A percentile compares a stretch with the other conserved stretches of the same genome.
These are phyloP conservation scores for Eumeta japonica DNA, from an alignment of 1,140 invertebrate genomes.

Conservation along the genomic window DNA sequence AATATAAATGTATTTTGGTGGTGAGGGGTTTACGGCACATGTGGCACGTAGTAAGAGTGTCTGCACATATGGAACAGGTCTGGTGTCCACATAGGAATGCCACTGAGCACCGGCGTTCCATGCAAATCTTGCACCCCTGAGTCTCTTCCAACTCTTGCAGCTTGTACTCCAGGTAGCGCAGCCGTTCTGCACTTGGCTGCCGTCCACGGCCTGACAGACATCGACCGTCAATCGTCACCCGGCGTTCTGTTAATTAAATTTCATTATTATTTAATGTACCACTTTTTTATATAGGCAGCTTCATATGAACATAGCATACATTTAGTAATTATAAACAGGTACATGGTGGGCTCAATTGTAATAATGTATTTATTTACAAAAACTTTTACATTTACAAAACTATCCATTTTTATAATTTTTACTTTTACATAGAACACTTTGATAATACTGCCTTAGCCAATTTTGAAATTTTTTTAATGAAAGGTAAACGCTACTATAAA, in stretches of 20 bases:
- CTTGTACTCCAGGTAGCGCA: constrained; percentile 79
- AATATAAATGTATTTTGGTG: constrained; percentile 85
- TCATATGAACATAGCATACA: too few relatives aligned
- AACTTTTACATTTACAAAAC: too few relatives aligned
- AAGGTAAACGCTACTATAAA: too few relatives aligned
- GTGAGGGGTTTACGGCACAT: constrained; percentile 89
- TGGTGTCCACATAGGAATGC: constrained; percentile 89
- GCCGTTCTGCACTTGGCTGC: constrained; percentile 64
- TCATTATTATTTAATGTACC: constrained; percentile 1
- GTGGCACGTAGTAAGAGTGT: constrained; percentile 82
- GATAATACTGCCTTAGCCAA: too few relatives aligned
- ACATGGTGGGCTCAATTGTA: too few relatives aligned
- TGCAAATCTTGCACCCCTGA: constrained; percentile 77
- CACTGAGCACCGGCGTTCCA: constrained; percentile 75
- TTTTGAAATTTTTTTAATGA: too few relatives aligned
- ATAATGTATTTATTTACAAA: too few relatives aligned
- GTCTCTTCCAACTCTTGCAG: constrained; percentile 87
- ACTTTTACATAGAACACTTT: too few relatives aligned
- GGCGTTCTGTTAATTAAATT: constrained; percentile 24
- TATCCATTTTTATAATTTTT: too few relatives aligned
- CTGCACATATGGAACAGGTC: constrained; percentile 80
- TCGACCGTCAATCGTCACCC: constrained; percentile 48
- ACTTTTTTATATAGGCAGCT: constrained; percentile 3
- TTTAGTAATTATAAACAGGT: too few relatives aligned
- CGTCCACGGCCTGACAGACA: constrained; percentile 52